Evolutionary conservation across 1,140 invertebrate genomes (phyloP), one percentile per base, ranked within the genome.

Genomic region (Zaprionus davidi): DNA sequence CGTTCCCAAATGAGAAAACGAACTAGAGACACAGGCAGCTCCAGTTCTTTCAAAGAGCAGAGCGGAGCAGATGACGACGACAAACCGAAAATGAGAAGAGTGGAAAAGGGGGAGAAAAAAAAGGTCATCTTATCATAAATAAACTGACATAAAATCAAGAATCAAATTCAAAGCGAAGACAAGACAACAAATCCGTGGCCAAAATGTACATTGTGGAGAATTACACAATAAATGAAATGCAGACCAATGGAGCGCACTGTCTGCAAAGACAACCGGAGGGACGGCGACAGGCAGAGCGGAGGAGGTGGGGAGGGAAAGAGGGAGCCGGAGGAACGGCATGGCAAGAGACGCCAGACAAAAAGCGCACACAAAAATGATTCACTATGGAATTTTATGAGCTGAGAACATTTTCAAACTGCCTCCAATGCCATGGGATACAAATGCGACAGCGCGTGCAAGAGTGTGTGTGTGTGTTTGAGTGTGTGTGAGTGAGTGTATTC

Each of bases 61-160:
- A 46, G 41, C 41, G 11, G n/a, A 44, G n/a, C n/a, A 51, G 28
- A 49, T 53, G 57, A 56, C 44, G 71, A 59, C 65, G 66, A 68
- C 66, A 49, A 34, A 12, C 66, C 38, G 63, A 73, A 63, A 17
- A 64, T 26, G 69, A 73, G 46, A 56, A 49, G 59, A 72, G 31
- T 34, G 28, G 66, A 53, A 31, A 49, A 62, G n/a, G 13, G 62
- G 69, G 24, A 22, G n/a, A 72, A 73, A 87, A 87, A 20, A 88
- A 88, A 85, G 85, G 81, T 85, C 85, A 90, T 90, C 85, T 90
- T 90, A 90, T 90, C 85, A 90, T 90, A 90, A 90, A 90, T 90
- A 90, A 90, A 90, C 85, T 90, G 85, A 90, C 85, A 90, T 90
- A 90, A 90, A 90, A 90, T 90, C 86, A 90, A 90, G 85, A 90